phyloP scores from a whole-genome alignment of 1,140 invertebrate genomes.

The Sitodiplosis mosellana region DNA sequence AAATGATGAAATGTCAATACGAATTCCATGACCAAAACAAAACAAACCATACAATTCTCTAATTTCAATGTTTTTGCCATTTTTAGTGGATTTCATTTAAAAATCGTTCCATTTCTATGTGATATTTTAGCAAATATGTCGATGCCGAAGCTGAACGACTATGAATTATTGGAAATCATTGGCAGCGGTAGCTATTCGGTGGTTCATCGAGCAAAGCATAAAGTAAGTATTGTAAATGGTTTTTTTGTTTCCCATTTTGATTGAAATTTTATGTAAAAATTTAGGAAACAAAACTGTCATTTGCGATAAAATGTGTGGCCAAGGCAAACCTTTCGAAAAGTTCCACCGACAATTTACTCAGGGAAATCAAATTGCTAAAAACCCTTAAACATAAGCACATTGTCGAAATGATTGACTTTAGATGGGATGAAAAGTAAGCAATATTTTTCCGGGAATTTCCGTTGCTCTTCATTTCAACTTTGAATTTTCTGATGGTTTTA shows the following conservation, averaged over 20 bases:
- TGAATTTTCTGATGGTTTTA: conserved; percentile 2
- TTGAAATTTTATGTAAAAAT: not conserved
- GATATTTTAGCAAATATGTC: no score
- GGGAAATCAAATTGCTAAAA: conserved; percentile 72
- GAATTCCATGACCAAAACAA: no score
- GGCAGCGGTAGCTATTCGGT: conserved; percentile 75
- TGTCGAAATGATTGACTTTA: conserved; percentile 68
- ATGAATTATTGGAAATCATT: conserved; percentile 53
- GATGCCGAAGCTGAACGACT: conserved; percentile 40
- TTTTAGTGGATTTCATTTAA: no score
- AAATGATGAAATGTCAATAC: no score
- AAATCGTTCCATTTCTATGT: no score
- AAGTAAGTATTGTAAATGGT: conserved; percentile 31
- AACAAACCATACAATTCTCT: no score
- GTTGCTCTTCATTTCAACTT: not conserved
- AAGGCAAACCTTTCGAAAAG: conserved; percentile 52
- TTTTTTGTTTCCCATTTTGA: conserved; percentile 7
- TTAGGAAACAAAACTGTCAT: no score
- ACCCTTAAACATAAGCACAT: conserved; percentile 66
- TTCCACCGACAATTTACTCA: conserved; percentile 64
- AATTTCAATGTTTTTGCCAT: no score
- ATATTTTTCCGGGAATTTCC: conserved; percentile 3
- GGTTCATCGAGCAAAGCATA: conserved; percentile 69
- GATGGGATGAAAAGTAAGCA: conserved; percentile 49
- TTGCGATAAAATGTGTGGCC: conserved; percentile 58